Conservation (phyloP, 1,140 invertebrate genomes). For the Drosophila burlai region DNA sequence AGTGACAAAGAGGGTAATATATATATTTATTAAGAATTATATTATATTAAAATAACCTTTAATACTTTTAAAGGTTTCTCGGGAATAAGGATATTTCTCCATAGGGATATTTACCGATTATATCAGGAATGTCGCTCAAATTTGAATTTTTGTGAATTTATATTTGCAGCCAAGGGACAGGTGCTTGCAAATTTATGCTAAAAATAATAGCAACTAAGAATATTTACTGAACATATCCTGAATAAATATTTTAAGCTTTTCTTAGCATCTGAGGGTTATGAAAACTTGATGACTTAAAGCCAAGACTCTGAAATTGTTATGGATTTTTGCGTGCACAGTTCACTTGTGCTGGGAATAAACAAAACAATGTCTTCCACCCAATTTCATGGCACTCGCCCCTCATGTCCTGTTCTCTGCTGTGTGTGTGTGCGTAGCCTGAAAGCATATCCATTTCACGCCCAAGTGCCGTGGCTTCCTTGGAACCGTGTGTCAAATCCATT, state of each 20-base stretch:
- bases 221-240: too few relatives aligned
- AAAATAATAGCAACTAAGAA: not conserved
- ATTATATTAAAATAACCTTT: not conserved
- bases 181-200: not conserved
- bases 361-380: conserved; percentile 24
- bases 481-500: conserved; percentile 85
- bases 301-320: conserved; percentile 4
- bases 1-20: not conserved
- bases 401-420: not conserved
- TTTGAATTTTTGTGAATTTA: not conserved
- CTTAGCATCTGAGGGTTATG: not conserved
- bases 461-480: conserved; percentile 65
- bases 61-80: not conserved
- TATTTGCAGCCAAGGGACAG: not conserved
- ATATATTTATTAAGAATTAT: too few relatives aligned
- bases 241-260: not conserved
- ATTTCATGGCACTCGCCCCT: conserved; percentile 10
- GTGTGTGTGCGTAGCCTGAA: conserved; percentile 73
- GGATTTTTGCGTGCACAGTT: conserved; percentile 13
- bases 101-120: not conserved
- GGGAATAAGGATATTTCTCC: not conserved
- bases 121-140: not conserved
- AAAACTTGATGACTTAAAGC: conserved; percentile 12
- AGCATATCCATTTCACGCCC: conserved; percentile 82
- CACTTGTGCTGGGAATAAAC: conserved; percentile 11